Evolutionary conservation across 2,888 invertebrate genomes (phyloP).

Genomic region (Drosophila vallismaia): DNA sequence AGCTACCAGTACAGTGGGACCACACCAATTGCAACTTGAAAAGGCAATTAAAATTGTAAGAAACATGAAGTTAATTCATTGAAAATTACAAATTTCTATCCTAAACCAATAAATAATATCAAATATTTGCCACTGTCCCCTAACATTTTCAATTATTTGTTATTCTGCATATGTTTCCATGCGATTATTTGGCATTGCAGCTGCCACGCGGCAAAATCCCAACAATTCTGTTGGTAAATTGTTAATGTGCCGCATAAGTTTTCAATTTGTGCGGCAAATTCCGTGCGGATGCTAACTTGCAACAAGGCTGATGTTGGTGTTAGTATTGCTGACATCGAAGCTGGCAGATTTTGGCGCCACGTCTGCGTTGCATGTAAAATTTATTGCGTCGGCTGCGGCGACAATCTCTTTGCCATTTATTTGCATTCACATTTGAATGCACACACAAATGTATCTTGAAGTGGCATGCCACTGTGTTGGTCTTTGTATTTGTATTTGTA

Average conservation of each 20-base stretch:
- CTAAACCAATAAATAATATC: not conserved
- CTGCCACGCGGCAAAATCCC: constrained; percentile 58
- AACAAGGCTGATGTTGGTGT: constrained; percentile 36
- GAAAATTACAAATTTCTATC: no score
- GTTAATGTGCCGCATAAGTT: constrained; percentile 77
- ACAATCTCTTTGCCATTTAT: constrained; percentile 73
- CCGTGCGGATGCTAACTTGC: constrained; percentile 50
- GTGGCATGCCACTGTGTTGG: constrained; percentile 2
- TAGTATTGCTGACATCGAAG: constrained; percentile 58
- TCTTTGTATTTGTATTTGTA: constrained; percentile 27
- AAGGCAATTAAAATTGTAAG: no score
- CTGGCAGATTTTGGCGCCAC: constrained; percentile 73
- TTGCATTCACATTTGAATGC: constrained; percentile 72
- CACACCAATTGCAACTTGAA: no score
- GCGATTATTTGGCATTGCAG: constrained; percentile 53
- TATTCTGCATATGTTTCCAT: constrained; percentile 42
- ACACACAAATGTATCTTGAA: constrained; percentile 38
- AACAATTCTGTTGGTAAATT: constrained; percentile 73
- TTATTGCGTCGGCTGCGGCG: constrained; percentile 67
- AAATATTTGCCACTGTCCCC: not conserved
- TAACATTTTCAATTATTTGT: constrained; percentile 56
- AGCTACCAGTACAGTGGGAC: constrained; percentile 5
- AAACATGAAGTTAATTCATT: no score
- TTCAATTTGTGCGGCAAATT: constrained; percentile 75
- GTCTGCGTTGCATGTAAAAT: constrained; percentile 71